phyloP scores from a whole-genome alignment of 1,140 invertebrate genomes.

The Bombus haemorrhoidalis region DNA sequence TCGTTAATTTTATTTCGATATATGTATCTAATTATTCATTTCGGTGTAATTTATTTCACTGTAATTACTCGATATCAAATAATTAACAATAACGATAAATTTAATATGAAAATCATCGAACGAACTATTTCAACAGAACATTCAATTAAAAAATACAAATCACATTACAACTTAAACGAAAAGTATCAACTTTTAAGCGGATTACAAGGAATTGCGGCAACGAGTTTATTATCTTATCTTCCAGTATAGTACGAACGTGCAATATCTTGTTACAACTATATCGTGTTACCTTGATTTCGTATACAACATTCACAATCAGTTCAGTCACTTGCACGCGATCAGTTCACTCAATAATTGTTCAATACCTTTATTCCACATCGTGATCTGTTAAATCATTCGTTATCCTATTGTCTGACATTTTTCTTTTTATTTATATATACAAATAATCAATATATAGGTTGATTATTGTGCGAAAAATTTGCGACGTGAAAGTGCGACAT shows the following conservation, averaged over 20 bases:
- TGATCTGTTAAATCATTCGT: background rate
- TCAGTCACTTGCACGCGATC: background rate
- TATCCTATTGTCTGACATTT: background rate
- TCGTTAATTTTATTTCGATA: background rate
- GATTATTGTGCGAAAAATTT: no score
- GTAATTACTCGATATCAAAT: no score
- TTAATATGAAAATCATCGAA: background rate
- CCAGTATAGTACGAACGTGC: background rate
- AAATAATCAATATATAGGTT: background rate
- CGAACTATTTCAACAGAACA: background rate
- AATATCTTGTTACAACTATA: slow-evolving; percentile 21
- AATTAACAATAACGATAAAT: background rate
- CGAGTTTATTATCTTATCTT: slow-evolving; percentile 37
- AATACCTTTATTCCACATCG: background rate
- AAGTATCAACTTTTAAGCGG: background rate
- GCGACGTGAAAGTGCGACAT: background rate
- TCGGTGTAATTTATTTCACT: no score
- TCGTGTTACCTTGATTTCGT: slow-evolving; percentile 21
- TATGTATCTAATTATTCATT: background rate
- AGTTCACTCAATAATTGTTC: background rate
- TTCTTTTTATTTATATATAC: background rate
- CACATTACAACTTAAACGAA: background rate
- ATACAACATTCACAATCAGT: background rate
- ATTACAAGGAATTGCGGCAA: no score
- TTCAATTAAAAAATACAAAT: background rate